phyloP scores from a whole-genome alignment of 2,888 invertebrate genomes.

The Clistopyga incitator region DNA sequence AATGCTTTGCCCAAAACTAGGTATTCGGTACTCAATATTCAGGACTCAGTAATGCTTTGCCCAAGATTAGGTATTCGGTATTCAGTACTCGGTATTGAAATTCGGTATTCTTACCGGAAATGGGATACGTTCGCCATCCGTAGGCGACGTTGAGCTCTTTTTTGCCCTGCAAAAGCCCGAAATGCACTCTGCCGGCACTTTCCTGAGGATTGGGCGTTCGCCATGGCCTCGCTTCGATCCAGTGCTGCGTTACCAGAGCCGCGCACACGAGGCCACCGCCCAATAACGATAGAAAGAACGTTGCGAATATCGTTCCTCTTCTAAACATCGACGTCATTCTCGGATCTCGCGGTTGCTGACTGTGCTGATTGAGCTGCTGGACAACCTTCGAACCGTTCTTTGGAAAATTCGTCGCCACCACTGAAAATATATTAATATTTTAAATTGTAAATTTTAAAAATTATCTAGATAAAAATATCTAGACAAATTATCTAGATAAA shows the following conservation, averaged over 20 bases:
- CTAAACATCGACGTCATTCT: conserved; percentile 87
- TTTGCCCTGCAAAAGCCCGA: conserved; percentile 94
- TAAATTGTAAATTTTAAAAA: no score
- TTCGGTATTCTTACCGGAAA: conserved; percentile 93
- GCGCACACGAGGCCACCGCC: conserved; percentile 92
- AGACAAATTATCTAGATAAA: no score
- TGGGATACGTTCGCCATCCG: conserved; percentile 91
- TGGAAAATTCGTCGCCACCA: conserved; percentile 72
- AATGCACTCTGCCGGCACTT: conserved; percentile 91
- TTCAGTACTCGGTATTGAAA: no score
- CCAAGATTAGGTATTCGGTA: background rate
- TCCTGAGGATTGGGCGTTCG: conserved; percentile 88
- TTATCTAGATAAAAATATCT: no score
- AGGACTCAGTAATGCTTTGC: no score
- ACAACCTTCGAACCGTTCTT: conserved; percentile 65
- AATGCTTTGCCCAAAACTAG: background rate
- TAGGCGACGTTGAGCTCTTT: conserved; percentile 93
- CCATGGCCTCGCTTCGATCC: conserved; percentile 91
- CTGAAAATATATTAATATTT: conserved; percentile 21
- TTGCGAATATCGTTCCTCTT: conserved; percentile 92
- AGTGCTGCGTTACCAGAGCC: conserved; percentile 93
- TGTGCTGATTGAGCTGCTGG: conserved; percentile 37
- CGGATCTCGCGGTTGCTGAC: conserved; percentile 72
- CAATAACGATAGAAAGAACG: conserved; percentile 92
- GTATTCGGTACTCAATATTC: background rate